Conservation (phyloP, 2,797 vertebrate genomes). For the Rhinoraja longicauda region DNA sequence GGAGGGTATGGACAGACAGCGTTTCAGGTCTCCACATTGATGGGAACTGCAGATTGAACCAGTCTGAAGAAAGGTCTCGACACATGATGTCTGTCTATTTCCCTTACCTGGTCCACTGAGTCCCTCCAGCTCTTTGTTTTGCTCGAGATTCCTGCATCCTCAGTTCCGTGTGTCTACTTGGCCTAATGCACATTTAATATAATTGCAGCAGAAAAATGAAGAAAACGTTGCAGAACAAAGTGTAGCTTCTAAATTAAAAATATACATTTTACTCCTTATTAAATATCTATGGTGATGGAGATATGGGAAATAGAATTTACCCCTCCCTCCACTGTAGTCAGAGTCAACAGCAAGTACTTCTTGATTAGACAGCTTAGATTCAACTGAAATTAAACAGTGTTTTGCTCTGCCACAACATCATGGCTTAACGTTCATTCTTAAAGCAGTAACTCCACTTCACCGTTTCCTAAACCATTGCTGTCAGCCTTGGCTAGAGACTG, state of each 20-base stretch:
- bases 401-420: not conserved
- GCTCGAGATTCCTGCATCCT: too few relatives aligned
- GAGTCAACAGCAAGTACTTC: not conserved
- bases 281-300: not conserved
- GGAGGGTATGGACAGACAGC: too few relatives aligned
- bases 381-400: not conserved
- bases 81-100: too few relatives aligned
- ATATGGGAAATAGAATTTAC: not conserved
- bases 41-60: too few relatives aligned
- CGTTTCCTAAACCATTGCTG: not conserved
- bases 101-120: too few relatives aligned
- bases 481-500: not conserved
- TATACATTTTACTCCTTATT: not conserved
- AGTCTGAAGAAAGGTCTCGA: too few relatives aligned
- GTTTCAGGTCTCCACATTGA: too few relatives aligned
- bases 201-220: not conserved
- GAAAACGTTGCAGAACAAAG: not conserved
- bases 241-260: not conserved
- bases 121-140: too few relatives aligned
- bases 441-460: not conserved
- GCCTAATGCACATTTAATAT: too few relatives aligned
- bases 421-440: not conserved
- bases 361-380: not conserved
- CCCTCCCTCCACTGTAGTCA: not conserved
- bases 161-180: too few relatives aligned